phyloP scores from a whole-genome alignment of 1,140 invertebrate species.

The Ceratina australensis region DNA sequence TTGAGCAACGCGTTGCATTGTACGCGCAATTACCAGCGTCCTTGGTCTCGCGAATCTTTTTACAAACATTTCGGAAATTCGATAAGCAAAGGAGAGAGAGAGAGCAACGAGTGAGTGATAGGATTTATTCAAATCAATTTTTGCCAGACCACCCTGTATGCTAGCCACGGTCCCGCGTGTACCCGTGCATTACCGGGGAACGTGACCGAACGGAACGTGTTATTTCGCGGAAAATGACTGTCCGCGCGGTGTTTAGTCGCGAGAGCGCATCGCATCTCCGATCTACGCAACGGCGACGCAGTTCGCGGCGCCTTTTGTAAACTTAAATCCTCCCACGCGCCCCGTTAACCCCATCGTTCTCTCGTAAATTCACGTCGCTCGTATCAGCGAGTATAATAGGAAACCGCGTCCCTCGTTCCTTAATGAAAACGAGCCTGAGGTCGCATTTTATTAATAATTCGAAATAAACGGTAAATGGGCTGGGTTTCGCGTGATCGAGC shows the following conservation, averaged over 20 bases:
- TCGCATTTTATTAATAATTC: not conserved
- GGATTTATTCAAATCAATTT: not conserved
- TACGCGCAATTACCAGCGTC: slow-evolving; percentile 24
- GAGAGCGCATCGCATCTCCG: slow-evolving; percentile 9
- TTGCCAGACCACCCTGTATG: not conserved
- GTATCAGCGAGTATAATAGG: slow-evolving; percentile 17
- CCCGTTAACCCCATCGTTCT: slow-evolving; percentile 43
- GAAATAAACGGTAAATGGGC: too few species aligned
- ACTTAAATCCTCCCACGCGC: slow-evolving; percentile 56
- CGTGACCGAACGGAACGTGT: slow-evolving; percentile 35
- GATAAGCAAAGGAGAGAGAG: too few species aligned
- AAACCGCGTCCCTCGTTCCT: too few species aligned
- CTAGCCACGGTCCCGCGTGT: not conserved
- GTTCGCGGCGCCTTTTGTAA: slow-evolving; percentile 49
- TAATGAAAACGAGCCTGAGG: not conserved
- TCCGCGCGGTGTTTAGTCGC: slow-evolving; percentile 28
- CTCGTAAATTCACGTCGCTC: slow-evolving; percentile 16
- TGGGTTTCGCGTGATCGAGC: slow-evolving; percentile 1
- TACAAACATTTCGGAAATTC: not conserved
- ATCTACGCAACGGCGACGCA: slow-evolving; percentile 9
- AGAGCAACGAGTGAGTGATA: too few species aligned
- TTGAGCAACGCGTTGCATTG: slow-evolving; percentile 38
- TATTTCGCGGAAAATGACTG: slow-evolving; percentile 43
- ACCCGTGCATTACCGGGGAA: slow-evolving; percentile 4
- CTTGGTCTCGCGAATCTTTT: slow-evolving; percentile 11